A percentile compares a stretch with the other conserved stretches of the same genome.
phyloP scores from a whole-genome alignment of 1,140 invertebrate genomes.

The Saccostrea cuccullata region DNA sequence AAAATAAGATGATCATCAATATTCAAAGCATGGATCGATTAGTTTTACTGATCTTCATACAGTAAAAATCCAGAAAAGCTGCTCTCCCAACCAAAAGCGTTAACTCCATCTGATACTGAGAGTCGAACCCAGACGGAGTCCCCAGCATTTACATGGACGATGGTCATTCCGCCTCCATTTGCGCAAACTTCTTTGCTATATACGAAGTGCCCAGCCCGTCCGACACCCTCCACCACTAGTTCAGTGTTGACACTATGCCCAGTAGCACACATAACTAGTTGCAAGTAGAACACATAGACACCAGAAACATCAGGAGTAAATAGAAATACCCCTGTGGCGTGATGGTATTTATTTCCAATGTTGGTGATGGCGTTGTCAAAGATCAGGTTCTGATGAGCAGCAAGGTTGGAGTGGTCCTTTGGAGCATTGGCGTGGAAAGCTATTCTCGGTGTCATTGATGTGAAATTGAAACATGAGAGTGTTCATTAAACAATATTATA shows the following conservation, averaged over 20 bases:
- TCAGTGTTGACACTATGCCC: background rate
- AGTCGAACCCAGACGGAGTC: background rate
- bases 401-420: background rate
- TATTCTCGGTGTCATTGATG: background rate
- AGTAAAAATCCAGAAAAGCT: background rate
- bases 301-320: background rate
- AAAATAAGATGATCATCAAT: too few relatives aligned
- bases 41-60: background rate
- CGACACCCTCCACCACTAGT: background rate
- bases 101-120: background rate
- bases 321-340: background rate
- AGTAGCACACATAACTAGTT: background rate
- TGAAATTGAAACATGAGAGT: background rate
- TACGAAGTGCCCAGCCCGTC: background rate
- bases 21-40: background rate
- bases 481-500: too few relatives aligned
- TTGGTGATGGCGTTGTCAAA: constrained; percentile 7
- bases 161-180: background rate
- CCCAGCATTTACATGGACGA: background rate
- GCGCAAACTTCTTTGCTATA: background rate
- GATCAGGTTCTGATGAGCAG: background rate
- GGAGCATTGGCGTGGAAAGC: background rate
- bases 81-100: background rate
- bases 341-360: constrained; percentile 1
- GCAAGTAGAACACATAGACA: background rate